Conservation (phyloP, 2,797 vertebrate species). For the Discoglossus pictus region DNA sequence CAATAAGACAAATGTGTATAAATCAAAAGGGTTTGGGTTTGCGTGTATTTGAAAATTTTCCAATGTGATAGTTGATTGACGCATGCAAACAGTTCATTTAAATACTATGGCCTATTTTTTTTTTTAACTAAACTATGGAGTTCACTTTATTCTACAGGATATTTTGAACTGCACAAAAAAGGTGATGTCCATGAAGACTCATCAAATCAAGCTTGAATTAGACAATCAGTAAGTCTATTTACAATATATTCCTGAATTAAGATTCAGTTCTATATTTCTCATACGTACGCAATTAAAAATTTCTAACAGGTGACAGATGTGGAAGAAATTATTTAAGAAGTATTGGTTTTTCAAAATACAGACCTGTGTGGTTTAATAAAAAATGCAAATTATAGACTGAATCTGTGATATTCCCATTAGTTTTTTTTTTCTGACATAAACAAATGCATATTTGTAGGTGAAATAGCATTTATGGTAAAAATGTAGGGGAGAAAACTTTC, state of each 20-base stretch:
- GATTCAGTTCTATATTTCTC: constrained; percentile 6
- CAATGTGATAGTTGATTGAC: no score
- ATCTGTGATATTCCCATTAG: constrained; percentile 32
- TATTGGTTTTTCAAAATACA: constrained; percentile 40
- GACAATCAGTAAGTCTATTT: constrained; percentile 13
- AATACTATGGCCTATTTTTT: no score
- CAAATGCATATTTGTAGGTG: constrained; percentile 27
- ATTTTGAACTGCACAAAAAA: neutral
- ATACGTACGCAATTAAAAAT: constrained; percentile 23
- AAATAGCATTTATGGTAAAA: constrained; percentile 11
- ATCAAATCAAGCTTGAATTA: constrained; percentile 1
- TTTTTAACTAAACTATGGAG: no score
- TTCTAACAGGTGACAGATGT: constrained; percentile 36
- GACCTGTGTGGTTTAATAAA: constrained; percentile 35
- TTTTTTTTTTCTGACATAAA: neutral
- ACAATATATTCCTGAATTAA: constrained; percentile 13
- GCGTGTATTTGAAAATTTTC: no score
- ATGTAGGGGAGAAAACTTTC: no score
- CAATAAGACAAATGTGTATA: no score
- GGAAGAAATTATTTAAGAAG: constrained; percentile 31
- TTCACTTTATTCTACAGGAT: neutral
- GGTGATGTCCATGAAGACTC: neutral
- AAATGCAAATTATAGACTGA: constrained; percentile 30
- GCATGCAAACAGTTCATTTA: no score
- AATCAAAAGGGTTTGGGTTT: no score